These are phyloP conservation scores for Enteromius afrohamiltoni DNA, from an alignment of 2,797 vertebrate species.

Conservation along the genomic window DNA sequence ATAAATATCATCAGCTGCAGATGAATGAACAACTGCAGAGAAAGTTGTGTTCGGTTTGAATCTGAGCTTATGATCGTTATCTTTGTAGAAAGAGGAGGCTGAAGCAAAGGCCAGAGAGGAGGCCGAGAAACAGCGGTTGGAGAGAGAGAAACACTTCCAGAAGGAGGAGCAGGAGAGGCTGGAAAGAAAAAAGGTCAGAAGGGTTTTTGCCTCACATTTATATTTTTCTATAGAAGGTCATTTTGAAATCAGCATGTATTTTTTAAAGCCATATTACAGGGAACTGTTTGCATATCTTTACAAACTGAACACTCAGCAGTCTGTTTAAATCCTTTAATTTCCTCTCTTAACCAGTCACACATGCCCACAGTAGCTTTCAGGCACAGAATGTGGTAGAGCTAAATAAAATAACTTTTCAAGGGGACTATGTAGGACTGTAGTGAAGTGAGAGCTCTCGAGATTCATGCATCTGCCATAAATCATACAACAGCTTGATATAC, in stretches of 20 bases:
- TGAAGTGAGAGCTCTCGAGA: not conserved
- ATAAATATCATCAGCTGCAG: not conserved
- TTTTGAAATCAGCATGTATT: not conserved
- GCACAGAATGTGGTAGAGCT: constrained; percentile 24
- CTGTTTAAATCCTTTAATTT: constrained; percentile 18
- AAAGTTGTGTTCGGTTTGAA: not conserved
- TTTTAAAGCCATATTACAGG: not conserved
- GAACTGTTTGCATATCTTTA: constrained; percentile 14
- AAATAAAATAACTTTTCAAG: not conserved
- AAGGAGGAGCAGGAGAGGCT: constrained; percentile 95
- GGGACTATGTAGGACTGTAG: not conserved
- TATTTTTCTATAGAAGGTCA: not conserved
- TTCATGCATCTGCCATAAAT: not conserved
- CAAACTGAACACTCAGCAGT: constrained; percentile 14
- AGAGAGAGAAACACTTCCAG: constrained; percentile 97
- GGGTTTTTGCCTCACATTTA: not conserved
- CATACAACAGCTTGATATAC: not conserved
- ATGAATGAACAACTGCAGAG: not conserved
- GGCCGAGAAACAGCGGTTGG: constrained; percentile 90
- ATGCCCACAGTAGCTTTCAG: constrained; percentile 29
- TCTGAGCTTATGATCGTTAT: constrained; percentile 14
- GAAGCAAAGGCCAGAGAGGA: constrained; percentile 89
- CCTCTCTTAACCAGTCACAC: constrained; percentile 1
- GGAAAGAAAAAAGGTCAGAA: constrained; percentile 89
- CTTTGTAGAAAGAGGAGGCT: constrained; percentile 88